Percentiles rank a stretch among this genome's conserved stretches.
These are phyloP conservation scores for Fistularia tabacaria DNA, from an alignment of 2,797 vertebrate genomes.

Conservation along the genomic window DNA sequence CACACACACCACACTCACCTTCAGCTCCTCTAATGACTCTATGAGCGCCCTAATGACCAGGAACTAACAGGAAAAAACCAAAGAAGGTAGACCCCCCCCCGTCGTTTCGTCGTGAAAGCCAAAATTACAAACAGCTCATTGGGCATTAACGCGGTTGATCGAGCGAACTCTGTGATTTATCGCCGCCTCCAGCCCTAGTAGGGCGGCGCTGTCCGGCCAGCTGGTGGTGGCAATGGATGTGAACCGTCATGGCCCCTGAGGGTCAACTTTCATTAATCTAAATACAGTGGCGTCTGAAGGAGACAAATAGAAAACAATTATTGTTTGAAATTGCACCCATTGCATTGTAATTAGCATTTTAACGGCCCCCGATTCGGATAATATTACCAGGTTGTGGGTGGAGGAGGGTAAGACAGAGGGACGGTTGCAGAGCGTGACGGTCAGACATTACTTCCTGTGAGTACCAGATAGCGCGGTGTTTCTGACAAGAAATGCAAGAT, in stretches of 20 bases:
- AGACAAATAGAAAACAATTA: too few relatives aligned
- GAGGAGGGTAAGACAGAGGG: too few relatives aligned
- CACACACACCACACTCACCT: not conserved
- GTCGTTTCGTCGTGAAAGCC: constrained; percentile 28
- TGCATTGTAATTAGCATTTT: too few relatives aligned
- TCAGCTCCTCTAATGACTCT: constrained; percentile 41
- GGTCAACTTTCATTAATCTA: constrained; percentile 15
- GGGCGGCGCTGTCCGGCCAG: constrained; percentile 17
- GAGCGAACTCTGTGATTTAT: constrained; percentile 40
- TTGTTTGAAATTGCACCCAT: too few relatives aligned
- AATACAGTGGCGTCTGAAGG: constrained; percentile 5
- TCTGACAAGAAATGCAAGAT: too few relatives aligned
- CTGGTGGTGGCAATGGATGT: constrained; percentile 15
- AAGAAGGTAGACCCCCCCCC: constrained; percentile 13
- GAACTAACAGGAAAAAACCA: constrained; percentile 37
- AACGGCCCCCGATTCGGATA: too few relatives aligned
- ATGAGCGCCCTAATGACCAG: constrained; percentile 31
- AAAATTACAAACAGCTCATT: constrained; percentile 36
- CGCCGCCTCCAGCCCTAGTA: constrained; percentile 23
- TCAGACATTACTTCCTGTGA: too few relatives aligned
- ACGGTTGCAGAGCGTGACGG: too few relatives aligned
- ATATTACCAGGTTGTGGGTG: too few relatives aligned
- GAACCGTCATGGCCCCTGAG: not conserved
- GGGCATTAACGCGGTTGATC: constrained; percentile 42
- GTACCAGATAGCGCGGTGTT: too few relatives aligned